Base-by-base conservation (phyloP, 1,140 invertebrate species). In the Tetramorium alpestre region DNA sequence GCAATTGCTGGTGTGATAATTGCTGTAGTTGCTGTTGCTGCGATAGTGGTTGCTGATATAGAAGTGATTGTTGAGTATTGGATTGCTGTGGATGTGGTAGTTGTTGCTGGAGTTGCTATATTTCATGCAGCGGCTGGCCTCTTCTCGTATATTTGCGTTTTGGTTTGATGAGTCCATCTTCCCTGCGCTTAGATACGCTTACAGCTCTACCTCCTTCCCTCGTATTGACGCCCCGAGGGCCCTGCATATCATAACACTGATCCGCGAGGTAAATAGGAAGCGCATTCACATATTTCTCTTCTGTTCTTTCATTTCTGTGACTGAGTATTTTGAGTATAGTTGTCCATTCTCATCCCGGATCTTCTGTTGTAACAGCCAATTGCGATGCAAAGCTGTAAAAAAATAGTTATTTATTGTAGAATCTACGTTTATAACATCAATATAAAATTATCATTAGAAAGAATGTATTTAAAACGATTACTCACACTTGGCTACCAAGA, bases 241-340 rank as follows among this genome's bases (percentile, higher is more conserved):
- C 56, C 18, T 62, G 56, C 56, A 77, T 77, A 77, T 77, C 75
- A 33, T 77, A 77, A 0, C 16, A 38, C 41, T 41, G 22, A 77
- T 77, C 75, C 1, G 75, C 58, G 3, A 77, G 75, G 2, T 77
- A n/a, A n/a, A n/a, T n/a, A n/a, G n/a, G n/a, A 77, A 62, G 75
- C 6, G 38, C 2, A 62, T 77, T 77, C 7, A 77, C 58, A 8
- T 77, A 62, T 3, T 62, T 77, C 3, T 77, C 75, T n/a, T n/a
- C n/a, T n/a, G n/a, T n/a, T n/a, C n/a, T n/a, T n/a, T n/a, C 1
- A 77, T 22, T 77, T 77, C 56, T 62, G 56, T 13, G 1, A 8
- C 0, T 47, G 58, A 62, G 25, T 77, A 77, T 62, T 77, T 77
- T 62, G 56, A 47, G 13, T 33, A 3, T 16, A 77, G 0, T 41